Evolutionary conservation across 2,888 invertebrate genomes (phyloP), one percentile per base, ranked within the genome.

Genomic region (Terebella lapidaria): DNA sequence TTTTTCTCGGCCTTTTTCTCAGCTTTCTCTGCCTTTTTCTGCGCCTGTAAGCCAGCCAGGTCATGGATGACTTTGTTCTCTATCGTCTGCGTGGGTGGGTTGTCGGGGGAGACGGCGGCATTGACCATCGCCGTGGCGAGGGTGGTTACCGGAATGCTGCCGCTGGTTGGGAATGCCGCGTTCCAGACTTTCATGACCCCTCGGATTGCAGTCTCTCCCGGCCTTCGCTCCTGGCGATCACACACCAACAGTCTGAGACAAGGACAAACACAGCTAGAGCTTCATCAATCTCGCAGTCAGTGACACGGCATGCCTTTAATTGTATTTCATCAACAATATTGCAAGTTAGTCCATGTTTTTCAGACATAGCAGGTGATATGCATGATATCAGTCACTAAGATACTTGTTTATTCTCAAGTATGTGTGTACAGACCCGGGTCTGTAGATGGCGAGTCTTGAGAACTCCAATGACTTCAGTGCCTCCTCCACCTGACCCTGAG

Each of bases 351-450:
- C 42, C 18, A 15, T 35, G 18, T 35, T 35, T 15, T 35, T 35
- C 42, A 15, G 42, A 35, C 10, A n/a, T 10, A 35, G n/a, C n/a
- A n/a, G n/a, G n/a, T n/a, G n/a, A n/a, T n/a, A n/a, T n/a, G n/a
- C n/a, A n/a, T n/a, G n/a, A n/a, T n/a, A n/a, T n/a, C n/a, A n/a
- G n/a, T n/a, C n/a, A n/a, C n/a, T n/a, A n/a, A n/a, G n/a, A n/a
- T n/a, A n/a, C n/a, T n/a, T n/a, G n/a, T n/a, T n/a, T n/a, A n/a
- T n/a, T n/a, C n/a, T n/a, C n/a, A n/a, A n/a, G n/a, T n/a, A n/a
- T n/a, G n/a, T n/a, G n/a, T n/a, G n/a, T n/a, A 35, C 74, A 69
- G 71, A 79, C 79, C 70, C 79, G 54, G 81, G 81, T 64, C 79
- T 71, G 56, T 71, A 81, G 10, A 80, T 72, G 30, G 74, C 72